Conservation (phyloP, 1,140 invertebrate genomes). For the Diprion similis region DNA sequence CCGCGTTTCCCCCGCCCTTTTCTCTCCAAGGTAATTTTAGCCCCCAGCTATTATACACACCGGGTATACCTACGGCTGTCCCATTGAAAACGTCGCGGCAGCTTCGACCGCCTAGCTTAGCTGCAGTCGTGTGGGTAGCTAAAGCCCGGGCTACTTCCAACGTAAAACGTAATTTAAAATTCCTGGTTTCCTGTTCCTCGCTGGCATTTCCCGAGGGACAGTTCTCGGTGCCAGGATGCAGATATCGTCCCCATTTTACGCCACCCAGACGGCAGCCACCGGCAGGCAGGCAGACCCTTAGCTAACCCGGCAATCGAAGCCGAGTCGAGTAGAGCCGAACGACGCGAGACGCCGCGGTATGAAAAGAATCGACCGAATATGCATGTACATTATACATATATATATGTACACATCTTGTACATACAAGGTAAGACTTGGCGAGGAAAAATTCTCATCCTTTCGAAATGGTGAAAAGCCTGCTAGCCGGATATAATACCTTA, state of each 20-base stretch:
- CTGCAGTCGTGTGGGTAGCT: no score
- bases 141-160: background rate
- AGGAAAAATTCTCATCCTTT: background rate
- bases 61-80: no score
- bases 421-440: background rate
- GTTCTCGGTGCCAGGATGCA: slow-evolving; percentile 2
- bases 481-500: background rate
- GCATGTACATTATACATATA: no score
- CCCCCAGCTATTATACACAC: no score
- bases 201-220: slow-evolving; percentile 3
- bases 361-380: background rate
- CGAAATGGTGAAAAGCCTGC: background rate
- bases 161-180: slow-evolving; percentile 8
- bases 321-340: background rate
- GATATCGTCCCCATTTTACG: background rate
- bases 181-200: slow-evolving; percentile 2
- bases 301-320: slow-evolving; percentile 2
- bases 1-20: no score
- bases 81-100: no score
- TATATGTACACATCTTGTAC: no score
- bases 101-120: no score
- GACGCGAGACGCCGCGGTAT: background rate
- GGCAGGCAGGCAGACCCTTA: slow-evolving; percentile 6
- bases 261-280: background rate
- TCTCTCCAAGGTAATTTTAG: no score